Evolutionary conservation across 1,140 invertebrate species (phyloP).

Genomic region (Diabrotica virgifera): DNA sequence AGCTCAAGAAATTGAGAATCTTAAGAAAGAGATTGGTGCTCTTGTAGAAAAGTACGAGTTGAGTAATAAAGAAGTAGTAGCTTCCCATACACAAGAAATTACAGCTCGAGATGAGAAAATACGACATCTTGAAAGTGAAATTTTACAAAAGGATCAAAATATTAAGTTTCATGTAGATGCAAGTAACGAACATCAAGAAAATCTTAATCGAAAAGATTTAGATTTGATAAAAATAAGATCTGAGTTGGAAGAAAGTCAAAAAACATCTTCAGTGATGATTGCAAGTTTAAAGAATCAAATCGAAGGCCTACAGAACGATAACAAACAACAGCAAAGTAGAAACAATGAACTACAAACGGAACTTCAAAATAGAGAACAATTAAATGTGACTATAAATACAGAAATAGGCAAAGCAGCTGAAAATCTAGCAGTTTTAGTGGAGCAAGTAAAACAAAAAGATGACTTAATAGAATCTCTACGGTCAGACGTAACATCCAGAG

Average conservation of each 20-base stretch:
- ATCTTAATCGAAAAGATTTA: background rate
- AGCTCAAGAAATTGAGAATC: slow-evolving; percentile 13
- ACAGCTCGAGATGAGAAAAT: slow-evolving; percentile 10
- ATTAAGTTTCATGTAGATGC: background rate
- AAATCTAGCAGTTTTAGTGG: background rate
- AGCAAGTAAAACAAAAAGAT: background rate
- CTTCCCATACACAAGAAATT: background rate
- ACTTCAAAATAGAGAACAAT: background rate
- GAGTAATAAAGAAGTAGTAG: background rate
- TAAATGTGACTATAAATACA: background rate
- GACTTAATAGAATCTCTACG: background rate
- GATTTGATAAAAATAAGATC: background rate
- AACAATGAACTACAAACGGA: background rate
- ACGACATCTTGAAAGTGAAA: slow-evolving; percentile 39
- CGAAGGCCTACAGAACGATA: background rate
- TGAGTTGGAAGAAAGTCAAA: background rate
- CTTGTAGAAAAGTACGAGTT: slow-evolving; percentile 7
- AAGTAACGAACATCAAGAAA: background rate
- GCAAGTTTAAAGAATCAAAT: slow-evolving; percentile 1
- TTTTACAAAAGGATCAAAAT: slow-evolving; percentile 48
- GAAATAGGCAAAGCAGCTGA: background rate
- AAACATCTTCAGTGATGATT: background rate
- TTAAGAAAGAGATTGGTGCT: slow-evolving; percentile 1
- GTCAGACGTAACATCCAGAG: background rate
- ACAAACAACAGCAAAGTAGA: background rate